Conservation (phyloP, 2,797 vertebrate genomes). For the Erithacus rubecula region DNA sequence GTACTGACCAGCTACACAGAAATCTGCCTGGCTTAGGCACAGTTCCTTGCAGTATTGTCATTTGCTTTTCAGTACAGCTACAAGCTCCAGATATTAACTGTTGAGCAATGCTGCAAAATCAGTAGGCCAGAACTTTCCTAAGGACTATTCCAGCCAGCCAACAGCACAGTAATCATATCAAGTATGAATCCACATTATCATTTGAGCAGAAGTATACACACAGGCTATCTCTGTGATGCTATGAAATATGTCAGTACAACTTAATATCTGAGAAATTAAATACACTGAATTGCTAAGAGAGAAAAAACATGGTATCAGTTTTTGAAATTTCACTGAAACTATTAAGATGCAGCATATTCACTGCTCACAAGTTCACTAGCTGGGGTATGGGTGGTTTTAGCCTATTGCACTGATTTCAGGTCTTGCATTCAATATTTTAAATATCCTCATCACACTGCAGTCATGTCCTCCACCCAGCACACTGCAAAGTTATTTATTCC, state of each 20-base stretch:
- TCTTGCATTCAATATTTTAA: not conserved
- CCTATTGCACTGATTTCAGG: not conserved
- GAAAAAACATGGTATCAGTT: not conserved
- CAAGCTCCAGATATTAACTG: not conserved
- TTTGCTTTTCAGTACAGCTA: not conserved
- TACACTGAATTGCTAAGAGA: not conserved
- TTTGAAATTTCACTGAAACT: not conserved
- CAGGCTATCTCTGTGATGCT: not conserved
- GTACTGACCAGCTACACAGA: not conserved
- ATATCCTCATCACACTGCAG: not conserved
- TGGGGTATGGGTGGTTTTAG: not conserved
- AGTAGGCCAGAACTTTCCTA: not conserved
- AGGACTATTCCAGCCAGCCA: not conserved
- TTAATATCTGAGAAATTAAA: not conserved
- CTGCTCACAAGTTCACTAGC: not conserved
- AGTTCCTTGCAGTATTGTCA: not conserved
- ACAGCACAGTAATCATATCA: not conserved
- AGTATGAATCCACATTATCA: not conserved
- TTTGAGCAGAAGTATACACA: not conserved
- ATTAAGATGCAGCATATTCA: fast-evolving
- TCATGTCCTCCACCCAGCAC: not conserved
- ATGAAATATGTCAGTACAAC: not conserved
- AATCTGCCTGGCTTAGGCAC: not conserved
- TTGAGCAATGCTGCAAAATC: not conserved
- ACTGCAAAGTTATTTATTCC: not conserved